Base-by-base conservation (phyloP, 2,113 vertebrate species). In the Dipodomys stephensi region DNA sequence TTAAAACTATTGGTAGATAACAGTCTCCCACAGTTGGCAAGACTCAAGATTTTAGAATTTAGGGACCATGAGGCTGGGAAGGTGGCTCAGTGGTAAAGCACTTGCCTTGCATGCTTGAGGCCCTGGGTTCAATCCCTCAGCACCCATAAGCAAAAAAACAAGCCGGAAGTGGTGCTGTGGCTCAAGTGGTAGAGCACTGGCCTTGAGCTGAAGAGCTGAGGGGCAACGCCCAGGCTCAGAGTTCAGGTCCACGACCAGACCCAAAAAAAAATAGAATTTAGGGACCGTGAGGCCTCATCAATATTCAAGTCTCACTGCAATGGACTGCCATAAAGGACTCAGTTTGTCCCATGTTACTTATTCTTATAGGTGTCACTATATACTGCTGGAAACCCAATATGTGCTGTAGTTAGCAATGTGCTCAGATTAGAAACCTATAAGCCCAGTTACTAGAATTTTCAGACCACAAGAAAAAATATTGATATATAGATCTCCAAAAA, bases 391-490 rank as follows among this genome's bases (percentile, higher is more conserved):
- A 79, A 6, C 49, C 53, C n/a, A 69, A 1, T 32, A 7, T 72
- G 27, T 18, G 92, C 77, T 91, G n/a, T 28, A 64, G 8, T 64
- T 83, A 65, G 27, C 53, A 57, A 57, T 57, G 53, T 57, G 20
- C 18, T 90, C 7, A 49, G 57, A 85, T 64, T 90, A 27, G 57
- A 80, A 90, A 39, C 30, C 18, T 68, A 1, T 57, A 79, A 85
- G 79, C 9, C 39, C 44, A 95, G 16, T 69, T 67, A 84, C n/a
- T 88, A 44, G 62, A 78, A 62, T 57, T 82, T 95, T 93, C 60
- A 71, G 25, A 23, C 15, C 27, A 46, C 7, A 68, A 77, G 53
- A 73, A 87, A 53, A 90, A 82, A 77, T 49, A 20, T 35, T 60
- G n/a, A 84, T 67, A 64, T 76, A 32, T 13, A 74, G 62, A 87